Evolutionary conservation across 1,140 invertebrate genomes (phyloP), one percentile per base, ranked within the genome.

Genomic region (Drosophila nebulosa): DNA sequence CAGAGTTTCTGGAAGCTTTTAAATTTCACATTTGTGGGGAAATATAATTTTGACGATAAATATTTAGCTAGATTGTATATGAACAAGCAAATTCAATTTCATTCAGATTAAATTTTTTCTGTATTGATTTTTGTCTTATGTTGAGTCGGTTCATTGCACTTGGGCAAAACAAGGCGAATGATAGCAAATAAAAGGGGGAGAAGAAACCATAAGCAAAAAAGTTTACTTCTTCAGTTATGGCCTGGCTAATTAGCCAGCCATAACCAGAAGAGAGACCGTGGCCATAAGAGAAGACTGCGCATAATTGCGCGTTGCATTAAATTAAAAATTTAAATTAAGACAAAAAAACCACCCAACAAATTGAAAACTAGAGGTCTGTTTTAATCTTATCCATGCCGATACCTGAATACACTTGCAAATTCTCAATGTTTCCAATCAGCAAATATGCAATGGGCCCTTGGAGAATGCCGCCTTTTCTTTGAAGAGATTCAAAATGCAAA

Each of bases 241-340:
- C 51, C 26, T 55, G 14, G 39, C 52, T 55, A 55, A 55, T 55
- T 55, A 55, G 52, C 52, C 24, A 46, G 16, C 39, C 16, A 46
- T 46, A 46, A 46, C 39, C 39, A 46, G 39, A 46, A 46, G 39
- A 46, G 51, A 53, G 27, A 21, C 52, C 39, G 9, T 46, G 5
- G 39, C 39, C 39, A 18, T 7, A 55, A 30, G 52, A 26, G 16
- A 55, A 55, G 52, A 30, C 52, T 55, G 52, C 27, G 52, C 52
- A 55, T 55, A 55, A 55, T 55, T 55, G 52, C 52, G 52, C 24
- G 24, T 55, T 55, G 52, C 52, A 30, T 55, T 55, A 16, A 30
- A 55, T 55, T 30, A 55, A 55, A 55, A 46, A 46, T 46, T 46
- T 46, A 46, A 46, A 46, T 46, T 18, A 46, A 46, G 39, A 46